phyloP scores from a whole-genome alignment of 2,113 vertebrate genomes.

The Gorsachius goisagi region DNA sequence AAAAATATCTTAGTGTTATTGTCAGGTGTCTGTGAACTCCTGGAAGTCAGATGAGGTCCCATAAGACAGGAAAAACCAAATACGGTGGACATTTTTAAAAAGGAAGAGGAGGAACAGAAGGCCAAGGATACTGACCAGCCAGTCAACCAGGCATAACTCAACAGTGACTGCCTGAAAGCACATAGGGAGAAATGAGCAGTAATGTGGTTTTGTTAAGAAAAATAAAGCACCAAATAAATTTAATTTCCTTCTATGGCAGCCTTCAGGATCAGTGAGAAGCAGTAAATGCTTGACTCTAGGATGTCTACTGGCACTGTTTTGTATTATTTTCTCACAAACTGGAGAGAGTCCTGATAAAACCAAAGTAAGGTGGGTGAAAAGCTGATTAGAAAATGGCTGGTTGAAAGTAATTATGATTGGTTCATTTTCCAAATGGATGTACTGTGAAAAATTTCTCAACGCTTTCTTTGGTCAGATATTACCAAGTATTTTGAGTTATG shows the following conservation, averaged over 20 bases:
- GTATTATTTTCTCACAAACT: not conserved
- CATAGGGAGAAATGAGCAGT: not conserved
- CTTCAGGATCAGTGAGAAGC: not conserved
- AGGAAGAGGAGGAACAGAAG: not conserved
- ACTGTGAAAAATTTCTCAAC: not conserved
- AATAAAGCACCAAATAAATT: not conserved
- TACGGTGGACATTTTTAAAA: not conserved
- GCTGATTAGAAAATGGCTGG: not conserved
- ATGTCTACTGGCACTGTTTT: not conserved
- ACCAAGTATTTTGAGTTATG: not conserved
- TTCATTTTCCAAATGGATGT: not conserved
- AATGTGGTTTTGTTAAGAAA: not conserved
- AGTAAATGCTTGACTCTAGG: not conserved
- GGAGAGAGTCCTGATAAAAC: not conserved
- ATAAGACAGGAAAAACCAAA: not conserved
- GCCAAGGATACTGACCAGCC: not conserved
- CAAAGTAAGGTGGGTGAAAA: not conserved
- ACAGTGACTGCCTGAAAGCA: not conserved
- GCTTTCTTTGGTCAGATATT: not conserved
- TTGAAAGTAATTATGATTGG: not conserved
- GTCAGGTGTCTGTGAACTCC: not conserved
- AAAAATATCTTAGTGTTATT: not conserved
- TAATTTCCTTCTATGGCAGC: not conserved
- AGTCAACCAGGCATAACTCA: not conserved
- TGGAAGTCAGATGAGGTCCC: not conserved